Base-by-base conservation (phyloP, 2,113 vertebrate species). In the Epinephelus lanceolatus region DNA sequence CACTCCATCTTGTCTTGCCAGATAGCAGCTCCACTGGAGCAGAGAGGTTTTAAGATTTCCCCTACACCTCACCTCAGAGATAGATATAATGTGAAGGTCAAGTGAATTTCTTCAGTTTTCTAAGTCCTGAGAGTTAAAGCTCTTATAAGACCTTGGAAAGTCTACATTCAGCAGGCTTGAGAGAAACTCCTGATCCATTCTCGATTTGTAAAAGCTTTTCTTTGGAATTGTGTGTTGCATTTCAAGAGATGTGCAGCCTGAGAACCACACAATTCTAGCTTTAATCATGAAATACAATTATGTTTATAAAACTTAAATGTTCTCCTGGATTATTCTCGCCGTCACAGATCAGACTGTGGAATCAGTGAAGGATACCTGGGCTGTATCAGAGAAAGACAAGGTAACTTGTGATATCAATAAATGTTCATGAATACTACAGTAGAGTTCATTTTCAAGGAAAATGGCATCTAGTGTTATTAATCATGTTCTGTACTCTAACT, bases 381-480 rank as follows among this genome's bases (percentile, higher is more conserved):
- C 17, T 40, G 81, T 94, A 56, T 91, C 88, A 53, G 80, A 85
- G 10, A 94, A 83, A 78, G 92, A 93, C 80, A 93, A 91, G 89
- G 92, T 89, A 90, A 74, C 30, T 23, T 76, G 61, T 68, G 18
- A 40, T 67, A 21, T 76, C 1, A 45, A 60, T 71, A 7, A 0
- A 49, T 18, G 81, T 60, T 69, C 11, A 71, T 30, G 5, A 87
- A 66, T 69, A 51, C 45, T 59, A 47, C 6, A 80, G 13, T 2
- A 37, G 8, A 47, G 25, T 10, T 71, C 0, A 23, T 25, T 53
- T 57, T 53, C 12, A 56, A 13, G 8, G 5, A 27, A 66, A 27
- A 21, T 33, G 57, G 10, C 33, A 19, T 57, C 6, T 63, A 2
- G 9, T 61, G 18, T 60, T 33, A 30, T 42, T 30, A 68, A 37